These are phyloP conservation scores for Todiramphus saurophagus DNA, from an alignment of 2,113 vertebrate species.

Conservation along the genomic window DNA sequence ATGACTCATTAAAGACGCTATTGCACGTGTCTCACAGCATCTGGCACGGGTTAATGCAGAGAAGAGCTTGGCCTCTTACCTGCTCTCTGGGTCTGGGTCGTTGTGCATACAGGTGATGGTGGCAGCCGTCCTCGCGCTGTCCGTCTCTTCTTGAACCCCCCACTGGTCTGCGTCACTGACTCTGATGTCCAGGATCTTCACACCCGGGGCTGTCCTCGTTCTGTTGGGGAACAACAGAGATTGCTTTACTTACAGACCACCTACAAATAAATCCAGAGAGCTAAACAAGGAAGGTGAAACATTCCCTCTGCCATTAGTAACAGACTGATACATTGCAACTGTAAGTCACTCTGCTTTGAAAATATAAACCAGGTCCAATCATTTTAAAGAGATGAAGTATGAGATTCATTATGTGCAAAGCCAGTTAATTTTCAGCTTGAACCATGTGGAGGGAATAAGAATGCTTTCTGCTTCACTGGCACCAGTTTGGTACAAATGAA, in stretches of 20 bases:
- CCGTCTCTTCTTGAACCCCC: slow-evolving; percentile 91
- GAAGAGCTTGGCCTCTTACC: slow-evolving; percentile 67
- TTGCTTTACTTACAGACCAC: background rate
- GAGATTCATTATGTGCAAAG: background rate
- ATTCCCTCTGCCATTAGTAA: background rate
- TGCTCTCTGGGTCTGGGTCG: slow-evolving; percentile 71
- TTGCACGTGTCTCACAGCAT: rapidly evolving
- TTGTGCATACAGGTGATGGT: slow-evolving; percentile 84
- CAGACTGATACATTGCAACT: background rate
- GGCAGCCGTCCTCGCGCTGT: slow-evolving; percentile 72
- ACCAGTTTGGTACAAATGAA: background rate
- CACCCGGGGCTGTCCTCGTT: slow-evolving; percentile 86
- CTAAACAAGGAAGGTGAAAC: background rate
- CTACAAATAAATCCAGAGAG: background rate
- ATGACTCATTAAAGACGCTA: rapidly evolving
- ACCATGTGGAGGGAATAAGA: background rate
- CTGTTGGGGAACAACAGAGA: slow-evolving; percentile 62
- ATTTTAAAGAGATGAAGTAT: background rate
- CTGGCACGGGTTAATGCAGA: rapidly evolving
- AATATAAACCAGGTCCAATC: background rate
- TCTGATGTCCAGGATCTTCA: slow-evolving; percentile 85
- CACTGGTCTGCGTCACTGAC: slow-evolving; percentile 85
- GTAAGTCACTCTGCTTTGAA: background rate
- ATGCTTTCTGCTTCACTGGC: background rate
- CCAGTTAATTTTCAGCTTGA: background rate